Base-by-base conservation (phyloP, 1,140 invertebrate genomes). In the Nilaparvata lugens region DNA sequence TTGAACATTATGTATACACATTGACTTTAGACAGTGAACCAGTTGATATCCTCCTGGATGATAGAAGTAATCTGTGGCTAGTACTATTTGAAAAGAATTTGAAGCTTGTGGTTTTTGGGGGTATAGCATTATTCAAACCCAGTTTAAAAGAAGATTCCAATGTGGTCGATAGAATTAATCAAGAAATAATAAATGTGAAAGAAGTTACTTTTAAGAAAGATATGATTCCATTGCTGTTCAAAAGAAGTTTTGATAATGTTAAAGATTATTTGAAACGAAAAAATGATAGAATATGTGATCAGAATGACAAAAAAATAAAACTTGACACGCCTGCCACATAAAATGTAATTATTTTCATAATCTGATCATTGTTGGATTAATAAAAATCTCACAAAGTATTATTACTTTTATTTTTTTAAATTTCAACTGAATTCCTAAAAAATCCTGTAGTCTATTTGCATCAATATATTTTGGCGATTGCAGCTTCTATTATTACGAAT, bases 181-280 rank as follows among this genome's bases (percentile, higher is more conserved):
- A 52, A 52, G 51, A 23, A 4, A 23, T 25, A 23, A 52, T 52
- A 52, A 11, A 38, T 16, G 54, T 70, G 5, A 70, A 73, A 62
- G 70, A 62, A 31, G 74, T 77, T 66, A 75, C 73, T 48, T 75
- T 74, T 67, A 75, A 79, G 40, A 11, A 42, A 35, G 40, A 42
- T 48, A 19, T 35, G 4, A 25, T n/a, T 9, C 52, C 45, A 56
- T 40, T 60, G 7, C 52, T 63, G 16, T 66, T 59, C 52, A 67
- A 67, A 62, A 69, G 61, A 55, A 67, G 61, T 56, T 68, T 64
- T 68, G 63, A 67, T 64, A 65, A 65, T 54, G 38, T 68, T 23
- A 40, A 63, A 21, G 62, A 63, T 38, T 65, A 66, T 63, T 52
- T 59, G 25, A 62, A 60, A 60, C 56, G 53, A 54, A 68, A 63